A percentile compares a stretch with the other conserved stretches of the same genome.
phyloP scores from a whole-genome alignment of 2,113 vertebrate species.

The Chlamydotis undulata region DNA sequence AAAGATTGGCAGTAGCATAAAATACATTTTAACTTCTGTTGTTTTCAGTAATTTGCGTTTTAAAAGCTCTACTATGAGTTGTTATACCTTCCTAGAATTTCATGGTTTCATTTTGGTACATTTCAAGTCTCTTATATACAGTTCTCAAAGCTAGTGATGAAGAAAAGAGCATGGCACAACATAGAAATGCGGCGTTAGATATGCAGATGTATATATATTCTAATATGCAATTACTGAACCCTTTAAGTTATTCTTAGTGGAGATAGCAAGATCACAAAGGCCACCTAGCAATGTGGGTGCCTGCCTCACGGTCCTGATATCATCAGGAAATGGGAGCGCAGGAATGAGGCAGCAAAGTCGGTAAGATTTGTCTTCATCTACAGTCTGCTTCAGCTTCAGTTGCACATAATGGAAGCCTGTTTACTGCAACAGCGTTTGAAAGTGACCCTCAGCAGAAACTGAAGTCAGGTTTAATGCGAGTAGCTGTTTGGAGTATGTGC shows the following conservation, averaged over 20 bases:
- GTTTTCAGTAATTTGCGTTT: conserved; percentile 4
- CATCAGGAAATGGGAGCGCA: not conserved
- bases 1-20: not conserved
- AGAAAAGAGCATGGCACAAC: not conserved
- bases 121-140: not conserved
- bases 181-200: not conserved
- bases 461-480: not conserved
- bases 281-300: not conserved
- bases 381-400: not conserved
- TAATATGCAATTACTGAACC: not conserved
- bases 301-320: not conserved
- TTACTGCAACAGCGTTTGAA: not conserved
- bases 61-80: not conserved
- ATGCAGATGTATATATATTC: not conserved
- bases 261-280: not conserved
- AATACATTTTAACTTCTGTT: not conserved
- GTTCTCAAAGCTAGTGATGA: not conserved
- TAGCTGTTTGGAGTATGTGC: not conserved
- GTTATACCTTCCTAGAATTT: not conserved
- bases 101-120: not conserved
- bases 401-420: not conserved
- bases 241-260: not conserved
- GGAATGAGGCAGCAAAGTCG: not conserved
- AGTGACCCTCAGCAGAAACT: not conserved
- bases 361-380: not conserved